These are phyloP conservation scores for Garra rufa DNA, from an alignment of 2,113 vertebrate genomes.

Conservation along the genomic window DNA sequence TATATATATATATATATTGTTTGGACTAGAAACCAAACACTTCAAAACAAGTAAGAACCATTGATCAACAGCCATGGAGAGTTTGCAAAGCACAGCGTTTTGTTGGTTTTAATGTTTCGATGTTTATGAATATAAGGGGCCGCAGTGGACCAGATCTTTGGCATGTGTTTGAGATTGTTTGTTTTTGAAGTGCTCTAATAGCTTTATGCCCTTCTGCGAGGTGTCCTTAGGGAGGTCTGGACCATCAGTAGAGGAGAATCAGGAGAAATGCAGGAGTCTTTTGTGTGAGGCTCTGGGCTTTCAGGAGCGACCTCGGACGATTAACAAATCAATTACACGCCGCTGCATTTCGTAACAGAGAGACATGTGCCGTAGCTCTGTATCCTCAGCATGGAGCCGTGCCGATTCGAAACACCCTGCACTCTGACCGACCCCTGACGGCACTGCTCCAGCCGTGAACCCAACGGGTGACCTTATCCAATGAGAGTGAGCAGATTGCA, in stretches of 20 bases:
- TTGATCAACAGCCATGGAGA: background rate
- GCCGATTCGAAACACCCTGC: background rate
- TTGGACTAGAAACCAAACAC: background rate
- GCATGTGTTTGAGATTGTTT: constrained; percentile 37
- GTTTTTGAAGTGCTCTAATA: constrained; percentile 50
- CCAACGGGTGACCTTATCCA: constrained; percentile 29
- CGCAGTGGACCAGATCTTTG: constrained; percentile 4
- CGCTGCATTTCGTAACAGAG: constrained; percentile 47
- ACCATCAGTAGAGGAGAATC: constrained; percentile 60
- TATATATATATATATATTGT: background rate
- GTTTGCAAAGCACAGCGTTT: background rate
- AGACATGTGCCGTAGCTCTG: constrained; percentile 2
- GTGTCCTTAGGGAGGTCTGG: constrained; percentile 61
- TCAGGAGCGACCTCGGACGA: constrained; percentile 60
- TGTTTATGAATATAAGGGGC: constrained; percentile 22
- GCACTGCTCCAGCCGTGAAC: constrained; percentile 30
- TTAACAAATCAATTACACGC: constrained; percentile 71
- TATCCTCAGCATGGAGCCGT: constrained; percentile 14
- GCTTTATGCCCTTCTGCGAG: constrained; percentile 57
- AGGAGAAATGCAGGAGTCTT: constrained; percentile 54
- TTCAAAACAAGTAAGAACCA: background rate
- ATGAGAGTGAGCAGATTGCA: constrained; percentile 42
- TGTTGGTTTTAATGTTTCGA: background rate
- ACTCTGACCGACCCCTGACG: background rate
- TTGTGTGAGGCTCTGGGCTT: constrained; percentile 57